Evolutionary conservation across 2,797 vertebrate species (phyloP).

Genomic region (Myripristis jacobus): DNA sequence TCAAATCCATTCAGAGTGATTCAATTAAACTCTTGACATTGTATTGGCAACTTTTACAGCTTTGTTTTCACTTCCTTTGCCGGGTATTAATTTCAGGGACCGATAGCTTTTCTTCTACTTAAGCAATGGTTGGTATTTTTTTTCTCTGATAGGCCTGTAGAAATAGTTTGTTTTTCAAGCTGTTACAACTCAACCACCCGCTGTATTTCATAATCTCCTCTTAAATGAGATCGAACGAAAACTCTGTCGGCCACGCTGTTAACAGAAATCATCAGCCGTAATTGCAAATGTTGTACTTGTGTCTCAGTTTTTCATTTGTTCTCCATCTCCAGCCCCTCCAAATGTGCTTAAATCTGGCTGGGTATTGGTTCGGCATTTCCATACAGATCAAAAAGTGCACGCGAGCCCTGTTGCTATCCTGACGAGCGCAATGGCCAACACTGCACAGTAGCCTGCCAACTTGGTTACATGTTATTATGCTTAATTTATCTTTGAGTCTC

Average conservation of each 20-base stretch:
- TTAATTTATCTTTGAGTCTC: conserved; percentile 80
- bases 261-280: conserved; percentile 62
- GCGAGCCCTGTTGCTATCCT: conserved; percentile 40
- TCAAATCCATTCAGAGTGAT: conserved; percentile 25
- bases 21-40: conserved; percentile 33
- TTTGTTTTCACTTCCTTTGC: conserved; percentile 36
- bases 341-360: conserved; percentile 41
- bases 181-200: conserved; percentile 66
- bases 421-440: conserved; percentile 36
- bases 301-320: conserved; percentile 45
- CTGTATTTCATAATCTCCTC: conserved; percentile 68
- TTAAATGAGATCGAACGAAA: conserved; percentile 61
- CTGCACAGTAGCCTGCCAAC: conserved; percentile 45
- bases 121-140: conserved; percentile 33
- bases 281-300: conserved; percentile 56
- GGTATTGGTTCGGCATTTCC: conserved; percentile 58
- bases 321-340: conserved; percentile 36
- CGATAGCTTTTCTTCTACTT: conserved; percentile 58
- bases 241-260: conserved; percentile 51
- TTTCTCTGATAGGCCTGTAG: conserved; percentile 45
- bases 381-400: conserved; percentile 63
- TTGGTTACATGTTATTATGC: conserved; percentile 78
- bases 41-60: conserved; percentile 21
- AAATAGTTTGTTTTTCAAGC: conserved; percentile 65
- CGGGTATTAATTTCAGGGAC: conserved; percentile 63